A percentile compares a stretch with the other conserved stretches of the same genome.
Evolutionary conservation across 2,888 invertebrate species (phyloP).

Genomic region (Coenonympha arcania): DNA sequence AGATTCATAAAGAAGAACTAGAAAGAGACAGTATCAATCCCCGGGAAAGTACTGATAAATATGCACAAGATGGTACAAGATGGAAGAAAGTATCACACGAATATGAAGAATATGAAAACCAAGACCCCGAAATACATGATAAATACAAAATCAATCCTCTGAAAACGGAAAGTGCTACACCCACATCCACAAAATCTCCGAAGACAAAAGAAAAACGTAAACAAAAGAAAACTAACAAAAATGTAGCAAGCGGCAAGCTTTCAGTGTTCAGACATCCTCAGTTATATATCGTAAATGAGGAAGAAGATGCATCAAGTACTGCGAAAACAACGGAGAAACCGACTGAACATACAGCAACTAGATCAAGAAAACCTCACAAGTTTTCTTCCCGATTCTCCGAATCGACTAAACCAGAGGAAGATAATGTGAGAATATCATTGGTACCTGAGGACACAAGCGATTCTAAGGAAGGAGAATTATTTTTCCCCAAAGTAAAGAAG

Average conservation of each 20-base stretch:
- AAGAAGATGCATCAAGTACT: conserved; percentile 33
- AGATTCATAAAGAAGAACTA: conserved; percentile 49
- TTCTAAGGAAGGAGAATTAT: conserved; percentile 46
- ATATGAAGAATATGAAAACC: conserved; percentile 56
- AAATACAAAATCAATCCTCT: conserved; percentile 44
- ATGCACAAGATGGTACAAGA: conserved; percentile 29
- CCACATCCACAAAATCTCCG: conserved; percentile 27
- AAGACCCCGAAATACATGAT: conserved; percentile 34
- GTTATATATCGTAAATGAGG: conserved; percentile 47
- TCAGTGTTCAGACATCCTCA: conserved; percentile 60
- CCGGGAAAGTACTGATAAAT: conserved; percentile 38
- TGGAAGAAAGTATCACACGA: conserved; percentile 36
- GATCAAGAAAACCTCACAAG: conserved; percentile 23
- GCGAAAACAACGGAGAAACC: conserved; percentile 14
- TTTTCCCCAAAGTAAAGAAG: conserved; percentile 52
- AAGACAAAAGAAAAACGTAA: conserved; percentile 22
- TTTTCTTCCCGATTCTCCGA: conserved; percentile 38
- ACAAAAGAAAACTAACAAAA: conserved; percentile 31
- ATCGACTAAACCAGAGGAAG: conserved; percentile 29
- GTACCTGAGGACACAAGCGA: conserved; percentile 45
- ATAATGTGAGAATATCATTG: conserved; percentile 49
- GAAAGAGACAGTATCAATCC: conserved; percentile 40
- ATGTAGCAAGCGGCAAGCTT: conserved; percentile 40
- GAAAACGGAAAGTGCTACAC: conserved; percentile 26
- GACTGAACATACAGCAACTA: conserved; percentile 7